These are phyloP conservation scores for Drosophila ironensis DNA, from an alignment of 1,140 invertebrate species.

Conservation along the genomic window DNA sequence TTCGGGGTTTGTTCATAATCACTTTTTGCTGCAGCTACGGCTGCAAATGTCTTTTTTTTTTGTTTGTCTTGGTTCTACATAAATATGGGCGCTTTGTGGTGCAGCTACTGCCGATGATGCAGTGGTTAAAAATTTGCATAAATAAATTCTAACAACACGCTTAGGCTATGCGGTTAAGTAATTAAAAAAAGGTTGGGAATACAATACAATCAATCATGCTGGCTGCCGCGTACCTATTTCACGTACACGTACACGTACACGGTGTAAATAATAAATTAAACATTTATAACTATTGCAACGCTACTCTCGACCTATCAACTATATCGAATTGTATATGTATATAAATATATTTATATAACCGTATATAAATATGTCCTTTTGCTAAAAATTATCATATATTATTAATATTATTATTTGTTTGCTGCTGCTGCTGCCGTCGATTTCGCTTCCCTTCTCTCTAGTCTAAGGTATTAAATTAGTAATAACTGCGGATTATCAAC, in stretches of 20 bases:
- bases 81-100: background rate
- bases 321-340: constrained; percentile 73
- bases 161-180: constrained; percentile 47
- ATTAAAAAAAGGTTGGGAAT: too few species aligned
- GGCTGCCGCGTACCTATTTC: constrained; percentile 30
- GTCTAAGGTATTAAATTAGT: constrained; percentile 75
- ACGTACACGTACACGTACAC: constrained; percentile 22
- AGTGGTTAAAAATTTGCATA: constrained; percentile 47
- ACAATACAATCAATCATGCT: constrained; percentile 25
- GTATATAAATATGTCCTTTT: constrained; percentile 78
- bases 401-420: constrained; percentile 55
- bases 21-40: constrained; percentile 39
- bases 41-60: constrained; percentile 60
- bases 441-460: constrained; percentile 37
- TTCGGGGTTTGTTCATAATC: constrained; percentile 32
- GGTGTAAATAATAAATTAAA: constrained; percentile 77
- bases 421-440: constrained; percentile 8
- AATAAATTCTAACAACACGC: constrained; percentile 71
- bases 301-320: constrained; percentile 74
- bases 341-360: constrained; percentile 71
- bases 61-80: background rate
- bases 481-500: constrained; percentile 78
- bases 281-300: constrained; percentile 76
- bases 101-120: constrained; percentile 11
- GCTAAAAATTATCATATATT: constrained; percentile 77